Base-by-base conservation (phyloP, 2,888 invertebrate genomes). In the Spilarctia lutea region DNA sequence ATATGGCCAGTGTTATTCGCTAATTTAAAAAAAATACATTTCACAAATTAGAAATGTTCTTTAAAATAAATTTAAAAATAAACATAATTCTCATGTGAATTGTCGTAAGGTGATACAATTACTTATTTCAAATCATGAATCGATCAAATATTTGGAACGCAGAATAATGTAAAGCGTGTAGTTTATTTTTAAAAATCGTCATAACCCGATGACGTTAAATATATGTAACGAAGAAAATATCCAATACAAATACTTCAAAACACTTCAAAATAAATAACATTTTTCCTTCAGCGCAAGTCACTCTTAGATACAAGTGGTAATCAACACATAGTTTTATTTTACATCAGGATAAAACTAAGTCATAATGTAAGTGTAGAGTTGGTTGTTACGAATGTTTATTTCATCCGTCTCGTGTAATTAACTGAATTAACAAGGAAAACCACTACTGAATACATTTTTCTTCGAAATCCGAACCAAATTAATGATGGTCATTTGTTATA, bases 401-500 rank as follows among this genome's bases (percentile, higher is more conserved):
- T 63, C 30, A 63, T 18, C 8, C 16, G 7, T 18, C 27, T 18
- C 8, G 18, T 63, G 63, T 30, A 16, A 63, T 30, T 63, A 8
- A 30, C 30, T 63, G 18, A 2, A 30, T 79, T 73, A 20, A 45
- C 24, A 33, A 24, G 11, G n/a, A 68, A 73, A 69, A 35, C 30
- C 39, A 72, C 11, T 18, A 33, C 30, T 65, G 52, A 39, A 39
- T 52, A 69, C 65, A 11, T 65, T 65, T 33, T 42, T 69, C 65
- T 33, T 65, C 73, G 74, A 76, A 70, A 73, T 35, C 27, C 66
- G 52, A 66, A 65, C 72, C 65, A 75, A 76, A 77, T 72, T 80
- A 77, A 75, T 75, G 76, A 73, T 56, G 66, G 72, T 68, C 74
- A 56, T 76, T 83, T 78, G 68, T 71, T 80, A 75, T 75, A 48